Evolutionary conservation across 2,797 vertebrate genomes (phyloP).

Genomic region (Hirundo rustica): DNA sequence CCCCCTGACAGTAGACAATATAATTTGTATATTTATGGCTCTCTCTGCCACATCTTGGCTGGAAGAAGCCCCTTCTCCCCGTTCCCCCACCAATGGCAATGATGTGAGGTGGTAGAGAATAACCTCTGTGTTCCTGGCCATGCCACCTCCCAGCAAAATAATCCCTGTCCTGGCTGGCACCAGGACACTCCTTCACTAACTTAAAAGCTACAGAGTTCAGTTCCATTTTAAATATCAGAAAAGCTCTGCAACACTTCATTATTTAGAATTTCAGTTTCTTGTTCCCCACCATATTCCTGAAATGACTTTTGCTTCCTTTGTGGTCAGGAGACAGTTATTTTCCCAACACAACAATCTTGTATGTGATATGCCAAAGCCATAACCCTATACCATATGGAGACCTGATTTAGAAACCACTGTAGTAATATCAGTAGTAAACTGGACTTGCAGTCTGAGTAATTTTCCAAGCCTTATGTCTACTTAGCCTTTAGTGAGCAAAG

Average conservation of each 20-base stretch:
- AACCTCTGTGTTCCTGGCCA: background rate
- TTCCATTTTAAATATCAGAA: background rate
- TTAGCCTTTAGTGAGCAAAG: background rate
- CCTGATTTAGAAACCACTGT: background rate
- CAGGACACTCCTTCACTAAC: background rate
- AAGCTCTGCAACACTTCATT: background rate
- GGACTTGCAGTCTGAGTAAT: background rate
- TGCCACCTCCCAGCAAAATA: background rate
- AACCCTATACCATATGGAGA: background rate
- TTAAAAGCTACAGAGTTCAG: background rate
- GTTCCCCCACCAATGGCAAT: background rate
- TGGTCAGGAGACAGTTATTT: background rate
- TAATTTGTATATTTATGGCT: background rate
- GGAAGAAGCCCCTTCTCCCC: background rate
- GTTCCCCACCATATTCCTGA: background rate
- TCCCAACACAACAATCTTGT: background rate
- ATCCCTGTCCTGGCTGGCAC: background rate
- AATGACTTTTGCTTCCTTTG: background rate
- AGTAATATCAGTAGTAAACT: background rate
- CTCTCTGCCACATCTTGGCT: background rate
- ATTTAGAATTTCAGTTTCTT: background rate
- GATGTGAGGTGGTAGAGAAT: background rate
- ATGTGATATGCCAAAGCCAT: background rate
- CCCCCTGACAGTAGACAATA: background rate
- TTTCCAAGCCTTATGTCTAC: background rate